Percentiles rank a stretch among this genome's conserved stretches.
Evolutionary conservation across 1,140 invertebrate genomes (phyloP).

Genomic region (Zophobas morio): DNA sequence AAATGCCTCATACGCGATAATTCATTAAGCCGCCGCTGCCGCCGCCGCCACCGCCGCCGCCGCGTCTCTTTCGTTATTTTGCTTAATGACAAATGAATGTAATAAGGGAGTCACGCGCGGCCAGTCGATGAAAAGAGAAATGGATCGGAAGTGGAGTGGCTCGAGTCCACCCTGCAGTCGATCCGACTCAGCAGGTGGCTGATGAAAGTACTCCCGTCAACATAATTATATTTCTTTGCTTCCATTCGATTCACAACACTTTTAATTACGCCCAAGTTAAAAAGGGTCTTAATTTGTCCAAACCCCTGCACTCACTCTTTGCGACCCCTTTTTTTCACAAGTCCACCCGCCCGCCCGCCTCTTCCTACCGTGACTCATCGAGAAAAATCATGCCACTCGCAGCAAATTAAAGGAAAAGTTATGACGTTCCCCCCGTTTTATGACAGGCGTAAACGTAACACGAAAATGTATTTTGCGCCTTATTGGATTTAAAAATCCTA

Average conservation of each 20-base stretch:
- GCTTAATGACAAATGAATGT: slow-evolving; percentile 49
- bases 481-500: slow-evolving; percentile 31
- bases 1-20: not conserved
- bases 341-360: too few relatives aligned
- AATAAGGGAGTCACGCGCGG: slow-evolving; percentile 50
- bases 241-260: slow-evolving; percentile 57
- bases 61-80: slow-evolving; percentile 37
- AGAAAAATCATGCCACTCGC: slow-evolving; percentile 34
- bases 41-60: not conserved
- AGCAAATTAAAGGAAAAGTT: slow-evolving; percentile 34
- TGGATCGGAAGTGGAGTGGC: slow-evolving; percentile 48
- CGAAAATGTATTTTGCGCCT: slow-evolving; percentile 16
- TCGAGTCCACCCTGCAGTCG: slow-evolving; percentile 32
- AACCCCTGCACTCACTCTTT: slow-evolving; percentile 46
- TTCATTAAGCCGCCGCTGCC: too few relatives aligned
- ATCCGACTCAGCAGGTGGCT: slow-evolving; percentile 57
- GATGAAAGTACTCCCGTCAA: slow-evolving; percentile 59
- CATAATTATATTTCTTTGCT: slow-evolving; percentile 60
- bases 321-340: slow-evolving; percentile 29
- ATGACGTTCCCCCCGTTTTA: slow-evolving; percentile 28
- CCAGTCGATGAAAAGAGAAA: slow-evolving; percentile 49
- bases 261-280: slow-evolving; percentile 59
- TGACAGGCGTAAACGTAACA: slow-evolving; percentile 28
- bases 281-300: slow-evolving; percentile 57
- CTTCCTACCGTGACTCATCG: slow-evolving; percentile 24